Evolutionary conservation across 2,113 vertebrate genomes (phyloP), one percentile per base, ranked within the genome.

Genomic region (Astur gentilis): DNA sequence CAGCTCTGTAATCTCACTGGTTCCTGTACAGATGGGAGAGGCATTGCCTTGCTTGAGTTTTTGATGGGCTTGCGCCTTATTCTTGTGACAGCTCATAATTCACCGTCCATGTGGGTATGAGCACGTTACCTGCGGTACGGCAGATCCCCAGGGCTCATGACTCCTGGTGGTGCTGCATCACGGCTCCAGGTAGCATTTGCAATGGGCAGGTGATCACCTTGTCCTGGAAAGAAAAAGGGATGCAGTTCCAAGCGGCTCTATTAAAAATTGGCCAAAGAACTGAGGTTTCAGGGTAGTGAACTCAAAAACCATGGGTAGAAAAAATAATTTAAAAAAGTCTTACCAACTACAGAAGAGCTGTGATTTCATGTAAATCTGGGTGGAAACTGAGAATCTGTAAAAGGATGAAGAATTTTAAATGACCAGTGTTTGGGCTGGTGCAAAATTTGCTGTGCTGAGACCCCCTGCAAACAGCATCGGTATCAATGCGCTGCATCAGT

Each of bases 381-480:
- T 34, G 58, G 40, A 57, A 92, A 29, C 7, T 44, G 18, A 47
- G 64, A 71, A 34, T 36, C 8, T 92, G 8, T 25, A 31, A 65
- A 57, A 73, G 11, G 3, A 10, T 19, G 38, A 47, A 71, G 34
- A 38, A 27, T 49, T 90, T 87, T 21, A 11, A 22, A 36, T 19
- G 27, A 3, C 6, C 38, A 42, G 19, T 60, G 36, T 18, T 91
- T 42, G 20, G 34, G 13, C 3, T 69, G 29, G 10, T 62, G n/a
- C 34, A 89, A 76, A 65, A 40, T 40, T 83, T 70, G 6, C 67
- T 58, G 26, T 16, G 9, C 31, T 72, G 88, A 58, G 58, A 38
- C 10, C 5, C 1, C 0, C 13, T 19, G 7, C 15, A 31, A 70
- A n/a, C 9, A 42, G 3, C 15, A 26, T 10, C 0, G 2, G 8